phyloP scores from a whole-genome alignment of 2,797 vertebrate genomes.

The Lophius americanus region DNA sequence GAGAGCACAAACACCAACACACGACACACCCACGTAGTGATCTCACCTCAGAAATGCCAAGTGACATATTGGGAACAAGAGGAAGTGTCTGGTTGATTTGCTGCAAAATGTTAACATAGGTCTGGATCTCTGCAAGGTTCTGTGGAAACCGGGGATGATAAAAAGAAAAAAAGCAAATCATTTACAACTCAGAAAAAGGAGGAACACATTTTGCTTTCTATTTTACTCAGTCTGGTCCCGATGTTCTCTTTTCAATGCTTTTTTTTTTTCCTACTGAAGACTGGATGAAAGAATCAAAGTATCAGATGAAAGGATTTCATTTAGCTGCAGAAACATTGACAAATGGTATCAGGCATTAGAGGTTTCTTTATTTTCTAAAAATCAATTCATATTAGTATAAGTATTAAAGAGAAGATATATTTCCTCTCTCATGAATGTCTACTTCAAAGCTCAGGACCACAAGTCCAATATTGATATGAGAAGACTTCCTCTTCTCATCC shows the following conservation, averaged over 20 bases:
- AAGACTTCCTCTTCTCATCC: conserved; percentile 16
- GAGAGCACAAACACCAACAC: background rate
- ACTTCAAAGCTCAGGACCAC: conserved; percentile 25
- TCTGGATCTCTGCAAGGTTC: conserved; percentile 97
- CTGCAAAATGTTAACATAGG: conserved; percentile 91
- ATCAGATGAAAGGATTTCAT: conserved; percentile 26
- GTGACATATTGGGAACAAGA: conserved; percentile 77
- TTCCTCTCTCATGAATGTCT: background rate
- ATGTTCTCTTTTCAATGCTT: background rate
- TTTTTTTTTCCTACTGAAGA: background rate
- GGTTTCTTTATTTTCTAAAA: background rate
- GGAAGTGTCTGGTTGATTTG: conserved; percentile 92
- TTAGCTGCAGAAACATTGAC: conserved; percentile 20
- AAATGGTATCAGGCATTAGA: background rate
- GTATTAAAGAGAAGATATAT: conserved; percentile 26
- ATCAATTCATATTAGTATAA: conserved; percentile 13
- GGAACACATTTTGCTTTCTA: background rate
- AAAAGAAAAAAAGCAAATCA: no score
- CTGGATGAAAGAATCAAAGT: background rate
- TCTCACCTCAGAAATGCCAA: conserved; percentile 88
- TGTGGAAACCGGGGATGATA: conserved; percentile 58
- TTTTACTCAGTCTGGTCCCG: background rate
- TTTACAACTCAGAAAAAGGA: no score
- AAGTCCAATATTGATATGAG: conserved; percentile 23
- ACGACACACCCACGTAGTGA: conserved; percentile 34